These are phyloP conservation scores for Aradus depressus DNA, from an alignment of 2,888 invertebrate genomes.

Conservation along the genomic window DNA sequence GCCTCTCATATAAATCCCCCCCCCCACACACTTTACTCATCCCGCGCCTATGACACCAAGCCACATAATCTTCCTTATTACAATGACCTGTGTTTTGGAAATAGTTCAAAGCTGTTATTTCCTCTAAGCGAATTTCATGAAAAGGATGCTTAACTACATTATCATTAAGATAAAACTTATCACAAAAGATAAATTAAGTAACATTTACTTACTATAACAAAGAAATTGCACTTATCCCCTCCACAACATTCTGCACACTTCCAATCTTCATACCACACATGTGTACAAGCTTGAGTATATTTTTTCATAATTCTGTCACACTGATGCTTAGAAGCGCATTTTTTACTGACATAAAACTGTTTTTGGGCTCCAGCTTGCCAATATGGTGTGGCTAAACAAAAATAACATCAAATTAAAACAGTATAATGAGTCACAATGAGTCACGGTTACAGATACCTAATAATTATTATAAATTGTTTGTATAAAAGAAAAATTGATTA, in stretches of 20 bases:
- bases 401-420: background rate
- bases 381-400: conserved; percentile 64
- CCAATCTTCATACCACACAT: conserved; percentile 96
- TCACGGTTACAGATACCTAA: no score
- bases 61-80: no score
- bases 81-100: no score
- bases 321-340: conserved; percentile 68
- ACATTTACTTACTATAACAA: conserved; percentile 64
- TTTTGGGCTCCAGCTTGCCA: conserved; percentile 88
- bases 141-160: no score
- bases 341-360: conserved; percentile 85
- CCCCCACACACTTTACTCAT: no score
- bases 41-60: no score
- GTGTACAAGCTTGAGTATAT: conserved; percentile 68
- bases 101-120: no score
- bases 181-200: no score
- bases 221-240: conserved; percentile 92
- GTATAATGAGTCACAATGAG: background rate
- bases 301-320: conserved; percentile 61
- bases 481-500: background rate
- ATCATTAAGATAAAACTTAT: no score
- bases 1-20: no score
- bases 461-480: background rate
- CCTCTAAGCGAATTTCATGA: no score
- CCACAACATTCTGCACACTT: conserved; percentile 90